A percentile compares a stretch with the other conserved stretches of the same genome.
These are phyloP conservation scores for Stenodera caucasica DNA, from an alignment of 2,888 invertebrate species.

Conservation along the genomic window DNA sequence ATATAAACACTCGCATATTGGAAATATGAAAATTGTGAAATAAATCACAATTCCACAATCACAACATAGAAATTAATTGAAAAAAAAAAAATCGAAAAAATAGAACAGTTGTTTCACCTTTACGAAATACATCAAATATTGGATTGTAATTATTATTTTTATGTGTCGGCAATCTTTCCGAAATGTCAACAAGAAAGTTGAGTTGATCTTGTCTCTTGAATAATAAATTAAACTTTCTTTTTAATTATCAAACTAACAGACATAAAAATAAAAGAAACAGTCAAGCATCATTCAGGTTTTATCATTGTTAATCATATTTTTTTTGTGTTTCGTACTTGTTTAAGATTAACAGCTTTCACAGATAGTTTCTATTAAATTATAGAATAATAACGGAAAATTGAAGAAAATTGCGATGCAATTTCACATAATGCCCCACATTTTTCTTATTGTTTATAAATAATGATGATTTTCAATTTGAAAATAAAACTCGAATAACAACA, in stretches of 20 bases:
- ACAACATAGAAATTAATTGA: not conserved
- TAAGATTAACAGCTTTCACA: constrained; percentile 1
- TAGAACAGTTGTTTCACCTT: too few species aligned
- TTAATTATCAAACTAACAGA: constrained; percentile 6
- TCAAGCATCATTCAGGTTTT: not conserved
- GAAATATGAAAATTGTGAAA: constrained; percentile 11
- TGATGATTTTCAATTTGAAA: not conserved
- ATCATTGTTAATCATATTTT: not conserved
- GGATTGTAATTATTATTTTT: too few species aligned
- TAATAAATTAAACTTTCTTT: constrained; percentile 6
- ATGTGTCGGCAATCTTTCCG: not conserved
- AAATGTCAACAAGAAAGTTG: constrained; percentile 1
- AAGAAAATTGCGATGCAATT: not conserved
- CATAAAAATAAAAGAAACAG: not conserved
- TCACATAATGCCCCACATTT: not conserved
- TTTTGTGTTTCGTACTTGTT: not conserved
- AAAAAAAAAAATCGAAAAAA: too few species aligned
- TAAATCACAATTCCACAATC: not conserved
- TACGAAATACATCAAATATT: not conserved
- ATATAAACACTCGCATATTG: constrained; percentile 7
- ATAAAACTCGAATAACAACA: too few species aligned
- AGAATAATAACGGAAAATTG: too few species aligned
- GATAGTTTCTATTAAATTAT: not conserved
- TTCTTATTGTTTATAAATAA: too few species aligned
- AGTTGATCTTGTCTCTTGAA: not conserved